These are phyloP conservation scores for Escarpia spicata DNA, from an alignment of 2,888 invertebrate genomes.

Conservation along the genomic window DNA sequence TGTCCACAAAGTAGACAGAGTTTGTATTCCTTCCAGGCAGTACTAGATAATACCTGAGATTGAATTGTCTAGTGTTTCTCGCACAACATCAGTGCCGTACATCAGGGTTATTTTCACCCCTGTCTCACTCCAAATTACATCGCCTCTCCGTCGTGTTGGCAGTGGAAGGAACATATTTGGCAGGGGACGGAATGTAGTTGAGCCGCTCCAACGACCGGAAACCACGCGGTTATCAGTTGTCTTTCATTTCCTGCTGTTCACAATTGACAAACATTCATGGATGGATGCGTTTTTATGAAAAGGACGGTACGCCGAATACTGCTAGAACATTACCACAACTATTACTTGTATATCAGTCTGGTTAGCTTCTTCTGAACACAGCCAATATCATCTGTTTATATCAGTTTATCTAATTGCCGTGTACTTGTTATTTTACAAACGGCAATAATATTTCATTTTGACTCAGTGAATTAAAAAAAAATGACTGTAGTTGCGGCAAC, in stretches of 20 bases:
- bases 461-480: background rate
- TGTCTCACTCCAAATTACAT: background rate
- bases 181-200: too few relatives aligned
- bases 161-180: too few relatives aligned
- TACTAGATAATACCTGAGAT: background rate
- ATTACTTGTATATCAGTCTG: background rate
- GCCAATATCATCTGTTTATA: background rate
- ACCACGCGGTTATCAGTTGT: background rate
- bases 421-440: background rate
- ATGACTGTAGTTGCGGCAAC: background rate
- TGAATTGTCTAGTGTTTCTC: too few relatives aligned
- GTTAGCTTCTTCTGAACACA: background rate
- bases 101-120: background rate
- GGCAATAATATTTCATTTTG: background rate
- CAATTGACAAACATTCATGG: background rate
- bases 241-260: background rate
- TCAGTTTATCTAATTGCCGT: background rate
- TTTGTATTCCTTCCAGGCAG: background rate
- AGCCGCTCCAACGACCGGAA: too few relatives aligned
- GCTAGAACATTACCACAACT: background rate
- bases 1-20: background rate
- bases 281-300: too few relatives aligned
- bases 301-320: background rate
- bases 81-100: background rate
- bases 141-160: too few relatives aligned